Base-by-base conservation (phyloP, 2,888 invertebrate species). In the Aphelenchoides bicaudatus region DNA sequence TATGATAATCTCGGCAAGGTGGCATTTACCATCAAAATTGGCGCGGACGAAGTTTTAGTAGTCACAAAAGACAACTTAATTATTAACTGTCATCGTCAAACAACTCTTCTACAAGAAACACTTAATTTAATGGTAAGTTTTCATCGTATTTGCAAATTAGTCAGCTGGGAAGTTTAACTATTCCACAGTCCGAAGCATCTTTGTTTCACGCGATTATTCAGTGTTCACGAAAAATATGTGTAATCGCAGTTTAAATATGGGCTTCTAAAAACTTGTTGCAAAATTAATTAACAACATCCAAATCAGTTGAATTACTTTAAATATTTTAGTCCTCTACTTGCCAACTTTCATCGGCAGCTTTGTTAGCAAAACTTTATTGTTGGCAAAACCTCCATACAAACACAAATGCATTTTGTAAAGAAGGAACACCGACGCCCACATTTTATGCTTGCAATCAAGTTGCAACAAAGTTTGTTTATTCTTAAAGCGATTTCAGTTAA, bases 371-470 rank as follows among this genome's bases (percentile, higher is more conserved):
- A 1, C 27, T 50, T 8, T 59, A 56, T 28, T 51, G 50, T 25
- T 59, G 65, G 61, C 61, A 69, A 55, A 47, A 61, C 3, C 56
- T 71, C 13, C 71, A 73, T 39, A 67, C 71, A 16, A 75, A 73
- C 56, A 59, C 63, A 39, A 68, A 70, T 39, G 71, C 70, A 5
- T 61, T 73, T 31, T 68, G 67, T 52, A 52, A 52, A 2, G 37
- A 65, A 4, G 72, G 70, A 2, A 54, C 49, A 6, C 66, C 72
- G 10, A 70, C 72, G 3, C 75, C 75, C 3, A 68, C 68, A n/a
- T 61, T 73, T 13, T 63, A 70, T 23, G 38, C 54, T 8, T 67
- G 66, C 59, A 74, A 73, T 61, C 66, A 67, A 31, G 52, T 47
- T 21, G 59, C 68, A 6, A 64, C 64, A n/a, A 61, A 58, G 63